Conservation (phyloP, 2,797 vertebrate genomes). For the Sternotherus odoratus region DNA sequence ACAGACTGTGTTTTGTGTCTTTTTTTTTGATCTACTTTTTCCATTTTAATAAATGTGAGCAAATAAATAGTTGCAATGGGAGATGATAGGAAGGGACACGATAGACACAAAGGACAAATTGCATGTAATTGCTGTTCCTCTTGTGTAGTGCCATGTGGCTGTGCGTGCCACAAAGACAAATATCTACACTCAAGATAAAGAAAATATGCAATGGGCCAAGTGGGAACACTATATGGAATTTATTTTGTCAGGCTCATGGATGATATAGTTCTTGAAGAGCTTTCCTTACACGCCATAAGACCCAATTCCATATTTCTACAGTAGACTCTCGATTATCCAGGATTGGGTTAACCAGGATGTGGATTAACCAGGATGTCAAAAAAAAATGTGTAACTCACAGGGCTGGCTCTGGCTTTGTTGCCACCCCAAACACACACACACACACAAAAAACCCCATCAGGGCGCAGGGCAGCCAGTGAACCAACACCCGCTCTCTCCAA, state of each 20-base stretch:
- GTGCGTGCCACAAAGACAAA: neutral
- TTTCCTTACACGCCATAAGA: neutral
- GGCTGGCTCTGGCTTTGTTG: no score
- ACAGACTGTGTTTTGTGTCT: neutral
- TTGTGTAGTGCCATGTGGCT: rapidly evolving
- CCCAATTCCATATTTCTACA: neutral
- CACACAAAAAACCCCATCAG: no score
- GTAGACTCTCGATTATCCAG: no score
- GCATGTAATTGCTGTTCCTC: rapidly evolving
- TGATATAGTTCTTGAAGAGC: neutral
- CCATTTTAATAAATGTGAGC: neutral
- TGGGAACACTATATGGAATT: neutral
- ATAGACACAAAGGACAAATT: neutral
- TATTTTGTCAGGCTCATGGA: neutral
- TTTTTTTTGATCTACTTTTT: neutral
- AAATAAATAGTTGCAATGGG: neutral
- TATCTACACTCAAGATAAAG: neutral
- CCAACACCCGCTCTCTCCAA: no score
- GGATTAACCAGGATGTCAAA: no score
- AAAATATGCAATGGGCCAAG: neutral
- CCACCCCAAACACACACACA: no score
- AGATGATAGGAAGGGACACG: neutral
- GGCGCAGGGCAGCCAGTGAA: no score
- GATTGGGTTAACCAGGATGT: no score
- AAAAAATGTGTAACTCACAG: no score